Percentiles rank a stretch among this genome's conserved stretches.
Evolutionary conservation across 2,113 vertebrate species (phyloP).

Genomic region (Rattus rattus): DNA sequence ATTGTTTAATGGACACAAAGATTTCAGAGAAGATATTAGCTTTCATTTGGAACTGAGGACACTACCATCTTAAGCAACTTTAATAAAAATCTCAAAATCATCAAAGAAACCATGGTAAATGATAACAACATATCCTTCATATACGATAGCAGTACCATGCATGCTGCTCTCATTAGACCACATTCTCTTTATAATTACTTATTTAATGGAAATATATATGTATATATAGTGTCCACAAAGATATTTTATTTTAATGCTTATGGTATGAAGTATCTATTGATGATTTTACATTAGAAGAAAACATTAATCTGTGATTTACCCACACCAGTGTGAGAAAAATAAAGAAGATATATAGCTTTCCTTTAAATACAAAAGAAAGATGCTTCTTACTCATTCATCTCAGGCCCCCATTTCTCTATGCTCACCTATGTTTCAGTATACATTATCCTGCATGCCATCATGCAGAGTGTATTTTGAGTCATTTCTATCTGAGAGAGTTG

Average conservation of each 20-base stretch:
- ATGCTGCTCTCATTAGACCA: no score
- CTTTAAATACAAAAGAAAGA: not conserved
- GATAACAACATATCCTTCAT: not conserved
- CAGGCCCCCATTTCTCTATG: not conserved
- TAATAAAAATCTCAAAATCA: not conserved
- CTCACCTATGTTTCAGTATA: not conserved
- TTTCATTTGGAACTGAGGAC: not conserved
- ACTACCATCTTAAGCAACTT: not conserved
- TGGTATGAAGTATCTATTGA: not conserved
- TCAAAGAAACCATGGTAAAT: not conserved
- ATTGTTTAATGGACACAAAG: not conserved
- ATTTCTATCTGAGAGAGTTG: not conserved
- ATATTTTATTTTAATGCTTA: not conserved
- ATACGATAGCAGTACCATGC: no score
- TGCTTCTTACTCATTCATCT: not conserved
- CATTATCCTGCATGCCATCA: not conserved
- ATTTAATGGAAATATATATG: not conserved
- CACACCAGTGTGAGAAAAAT: not conserved
- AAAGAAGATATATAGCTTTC: not conserved
- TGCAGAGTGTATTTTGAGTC: not conserved
- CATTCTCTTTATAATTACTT: not conserved
- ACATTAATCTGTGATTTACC: not conserved
- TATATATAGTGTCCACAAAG: not conserved
- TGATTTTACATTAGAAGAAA: not conserved
- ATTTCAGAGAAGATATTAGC: not conserved